A percentile compares a stretch with the other conserved stretches of the same genome.
Conservation (phyloP, 2,113 vertebrate species). For the Hyla sarda region DNA sequence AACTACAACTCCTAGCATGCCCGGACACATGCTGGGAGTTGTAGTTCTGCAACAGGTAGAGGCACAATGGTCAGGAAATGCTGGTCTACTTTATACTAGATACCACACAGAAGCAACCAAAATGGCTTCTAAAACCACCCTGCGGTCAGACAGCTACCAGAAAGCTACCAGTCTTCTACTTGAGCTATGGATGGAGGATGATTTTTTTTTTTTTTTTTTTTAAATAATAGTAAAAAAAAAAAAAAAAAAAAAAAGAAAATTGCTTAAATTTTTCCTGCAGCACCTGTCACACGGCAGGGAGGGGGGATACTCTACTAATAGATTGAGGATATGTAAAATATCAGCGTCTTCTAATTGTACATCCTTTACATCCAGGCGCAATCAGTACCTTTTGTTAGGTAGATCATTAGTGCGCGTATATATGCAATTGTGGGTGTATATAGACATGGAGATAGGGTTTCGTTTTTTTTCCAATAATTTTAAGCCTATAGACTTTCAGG, state of each 20-base stretch:
- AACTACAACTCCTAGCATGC: too few relatives aligned
- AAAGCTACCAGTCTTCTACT: too few relatives aligned
- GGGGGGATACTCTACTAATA: background rate
- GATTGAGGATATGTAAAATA: slow-evolving; percentile 12
- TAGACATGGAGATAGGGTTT: background rate
- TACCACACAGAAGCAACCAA: too few relatives aligned
- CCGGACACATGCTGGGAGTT: too few relatives aligned
- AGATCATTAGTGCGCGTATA: background rate
- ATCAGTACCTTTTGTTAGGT: slow-evolving; percentile 35
- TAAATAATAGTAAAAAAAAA: background rate
- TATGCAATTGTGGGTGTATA: background rate
- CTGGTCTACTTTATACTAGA: too few relatives aligned
- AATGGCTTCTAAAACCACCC: too few relatives aligned
- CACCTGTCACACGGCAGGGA: slow-evolving; percentile 5
- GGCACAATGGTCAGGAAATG: too few relatives aligned
- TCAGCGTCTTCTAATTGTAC: slow-evolving; percentile 22
- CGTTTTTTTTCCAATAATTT: background rate
- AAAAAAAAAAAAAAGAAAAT: too few relatives aligned
- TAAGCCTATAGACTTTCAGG: background rate
- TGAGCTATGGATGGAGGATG: background rate
- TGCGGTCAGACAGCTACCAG: too few relatives aligned
- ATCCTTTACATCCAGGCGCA: slow-evolving; percentile 1
- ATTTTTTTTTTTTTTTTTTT: background rate
- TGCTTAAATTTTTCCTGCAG: background rate
- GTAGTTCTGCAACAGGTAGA: too few relatives aligned